Conservation (phyloP, 2,888 invertebrate species). For the Chirona hameri region DNA sequence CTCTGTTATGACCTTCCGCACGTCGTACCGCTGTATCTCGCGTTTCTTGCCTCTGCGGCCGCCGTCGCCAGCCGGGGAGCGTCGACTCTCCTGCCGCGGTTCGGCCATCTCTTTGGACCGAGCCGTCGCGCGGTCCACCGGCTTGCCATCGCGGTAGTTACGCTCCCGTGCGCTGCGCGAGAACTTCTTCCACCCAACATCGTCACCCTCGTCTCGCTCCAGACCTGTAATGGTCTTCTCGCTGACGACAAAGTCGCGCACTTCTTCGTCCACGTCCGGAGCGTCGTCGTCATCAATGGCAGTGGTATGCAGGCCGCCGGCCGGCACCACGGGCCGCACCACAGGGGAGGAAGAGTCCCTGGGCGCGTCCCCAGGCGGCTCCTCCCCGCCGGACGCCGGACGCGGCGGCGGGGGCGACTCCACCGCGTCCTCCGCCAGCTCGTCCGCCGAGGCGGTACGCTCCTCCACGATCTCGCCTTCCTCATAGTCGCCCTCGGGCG, state of each 20-base stretch:
- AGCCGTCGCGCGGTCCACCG: background rate
- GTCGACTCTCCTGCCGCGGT: background rate
- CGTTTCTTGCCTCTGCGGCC: background rate
- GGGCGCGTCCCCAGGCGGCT: background rate
- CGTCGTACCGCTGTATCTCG: background rate
- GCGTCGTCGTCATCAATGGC: background rate
- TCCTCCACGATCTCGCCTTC: constrained; percentile 23
- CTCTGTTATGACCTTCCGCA: background rate
- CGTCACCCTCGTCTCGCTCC: constrained; percentile 2
- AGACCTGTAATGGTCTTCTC: constrained; percentile 33
- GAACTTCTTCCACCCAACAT: constrained; percentile 23
- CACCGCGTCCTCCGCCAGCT: constrained; percentile 36
- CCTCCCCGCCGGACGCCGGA: background rate
- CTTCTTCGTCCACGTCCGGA: background rate
- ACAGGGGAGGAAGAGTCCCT: background rate
- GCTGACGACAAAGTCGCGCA: background rate
- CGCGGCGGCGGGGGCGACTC: constrained; percentile 35
- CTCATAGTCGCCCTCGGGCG: background rate
- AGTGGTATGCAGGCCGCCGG: background rate
- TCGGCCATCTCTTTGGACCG: background rate
- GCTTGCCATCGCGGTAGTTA: background rate
- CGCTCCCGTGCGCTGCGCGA: background rate
- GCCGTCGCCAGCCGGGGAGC: background rate
- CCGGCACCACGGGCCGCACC: background rate
- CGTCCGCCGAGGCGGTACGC: background rate